These are phyloP conservation scores for Acanthacorydalis orientalis DNA, from an alignment of 2,888 invertebrate species.

Conservation along the genomic window DNA sequence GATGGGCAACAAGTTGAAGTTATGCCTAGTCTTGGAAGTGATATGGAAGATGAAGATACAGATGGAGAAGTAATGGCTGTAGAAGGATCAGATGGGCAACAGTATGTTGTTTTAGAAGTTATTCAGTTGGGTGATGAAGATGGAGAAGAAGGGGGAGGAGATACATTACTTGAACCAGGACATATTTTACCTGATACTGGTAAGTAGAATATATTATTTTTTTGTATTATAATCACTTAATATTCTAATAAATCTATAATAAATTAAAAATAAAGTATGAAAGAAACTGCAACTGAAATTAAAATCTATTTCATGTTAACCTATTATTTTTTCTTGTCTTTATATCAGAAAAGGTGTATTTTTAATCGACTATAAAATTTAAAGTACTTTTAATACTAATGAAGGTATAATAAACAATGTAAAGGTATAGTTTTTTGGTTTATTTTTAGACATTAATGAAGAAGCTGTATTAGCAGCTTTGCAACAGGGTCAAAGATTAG, in stretches of 20 bases:
- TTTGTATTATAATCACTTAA: no score
- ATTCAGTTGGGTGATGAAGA: slow-evolving; percentile 59
- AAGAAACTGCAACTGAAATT: no score
- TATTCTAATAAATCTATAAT: no score
- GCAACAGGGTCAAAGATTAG: slow-evolving; percentile 21
- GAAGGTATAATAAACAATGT: background rate
- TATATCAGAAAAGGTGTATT: no score
- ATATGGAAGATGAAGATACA: slow-evolving; percentile 27
- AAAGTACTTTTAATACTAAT: background rate
- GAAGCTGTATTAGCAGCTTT: slow-evolving; percentile 27
- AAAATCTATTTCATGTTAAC: no score
- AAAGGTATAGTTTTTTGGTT: background rate
- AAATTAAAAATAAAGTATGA: no score
- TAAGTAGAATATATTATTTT: background rate
- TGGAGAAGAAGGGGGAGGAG: slow-evolving; percentile 42
- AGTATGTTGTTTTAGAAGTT: slow-evolving; percentile 81
- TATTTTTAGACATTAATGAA: slow-evolving; percentile 23
- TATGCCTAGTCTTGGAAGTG: slow-evolving; percentile 27
- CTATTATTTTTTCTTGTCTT: no score
- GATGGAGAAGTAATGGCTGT: slow-evolving; percentile 48
- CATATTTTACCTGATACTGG: slow-evolving; percentile 22
- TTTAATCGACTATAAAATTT: no score
- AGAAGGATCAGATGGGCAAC: slow-evolving; percentile 58
- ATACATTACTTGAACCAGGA: slow-evolving; percentile 29
- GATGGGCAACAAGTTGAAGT: slow-evolving; percentile 33